Percentiles rank a stretch among this genome's conserved stretches.
phyloP scores from a whole-genome alignment of 2,797 vertebrate genomes.

The Champsocephalus gunnari region DNA sequence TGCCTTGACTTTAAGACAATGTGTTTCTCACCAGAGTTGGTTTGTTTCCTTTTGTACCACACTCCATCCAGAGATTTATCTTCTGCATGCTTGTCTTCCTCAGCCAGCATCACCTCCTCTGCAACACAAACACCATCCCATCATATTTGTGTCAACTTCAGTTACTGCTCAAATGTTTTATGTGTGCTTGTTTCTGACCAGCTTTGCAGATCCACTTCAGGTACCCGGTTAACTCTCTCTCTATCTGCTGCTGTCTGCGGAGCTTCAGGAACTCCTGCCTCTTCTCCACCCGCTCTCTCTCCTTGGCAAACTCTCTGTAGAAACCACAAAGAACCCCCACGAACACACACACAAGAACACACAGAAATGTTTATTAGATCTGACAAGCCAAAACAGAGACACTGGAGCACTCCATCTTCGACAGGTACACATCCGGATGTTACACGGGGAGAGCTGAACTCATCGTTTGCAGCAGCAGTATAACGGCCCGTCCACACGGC shows the following conservation, averaged over 20 bases:
- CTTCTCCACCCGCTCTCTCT: constrained; percentile 95
- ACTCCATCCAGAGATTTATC: constrained; percentile 95
- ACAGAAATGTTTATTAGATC: constrained; percentile 23
- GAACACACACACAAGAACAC: constrained; percentile 25
- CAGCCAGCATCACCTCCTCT: constrained; percentile 98
- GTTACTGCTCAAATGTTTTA: not conserved
- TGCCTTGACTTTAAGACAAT: too few species aligned
- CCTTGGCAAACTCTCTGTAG: constrained; percentile 94
- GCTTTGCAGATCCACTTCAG: constrained; percentile 99
- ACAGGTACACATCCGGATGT: constrained; percentile 24
- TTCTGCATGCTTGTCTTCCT: constrained; percentile 95
- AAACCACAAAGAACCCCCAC: constrained; percentile 22
- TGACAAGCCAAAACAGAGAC: constrained; percentile 33
- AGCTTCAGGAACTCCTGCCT: constrained; percentile 95
- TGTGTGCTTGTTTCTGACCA: constrained; percentile 65
- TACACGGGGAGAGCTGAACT: too few species aligned
- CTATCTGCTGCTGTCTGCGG: constrained; percentile 95
- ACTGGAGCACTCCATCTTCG: constrained; percentile 16
- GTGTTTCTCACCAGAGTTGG: constrained; percentile 77
- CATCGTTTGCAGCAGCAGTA: too few species aligned
- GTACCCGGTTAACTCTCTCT: constrained; percentile 95
- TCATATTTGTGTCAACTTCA: constrained; percentile 2
- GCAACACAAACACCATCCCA: constrained; percentile 52
- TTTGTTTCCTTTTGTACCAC: constrained; percentile 82
- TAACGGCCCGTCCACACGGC: too few species aligned